These are phyloP conservation scores for Urocyon cinereoargenteus DNA, from an alignment of 2,797 vertebrate genomes.

Conservation along the genomic window DNA sequence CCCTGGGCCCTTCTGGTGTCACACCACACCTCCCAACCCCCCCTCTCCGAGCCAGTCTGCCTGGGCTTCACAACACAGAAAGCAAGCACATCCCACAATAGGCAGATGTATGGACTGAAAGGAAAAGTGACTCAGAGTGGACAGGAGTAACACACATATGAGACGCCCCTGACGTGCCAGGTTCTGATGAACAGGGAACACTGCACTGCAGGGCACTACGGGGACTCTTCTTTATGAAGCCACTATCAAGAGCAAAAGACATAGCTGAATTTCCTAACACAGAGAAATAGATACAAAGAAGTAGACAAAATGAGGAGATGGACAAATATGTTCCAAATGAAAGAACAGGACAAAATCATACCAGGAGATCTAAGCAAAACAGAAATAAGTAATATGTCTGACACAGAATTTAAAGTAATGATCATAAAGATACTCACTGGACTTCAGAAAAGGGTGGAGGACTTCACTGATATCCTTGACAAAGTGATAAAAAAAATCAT, in stretches of 20 bases:
- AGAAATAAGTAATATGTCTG: background rate
- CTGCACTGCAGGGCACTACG: background rate
- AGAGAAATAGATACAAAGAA: background rate
- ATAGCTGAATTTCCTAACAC: background rate
- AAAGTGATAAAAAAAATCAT: no score
- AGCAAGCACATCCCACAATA: background rate
- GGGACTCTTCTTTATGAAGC: no score
- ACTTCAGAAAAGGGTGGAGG: no score
- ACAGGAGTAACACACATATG: background rate
- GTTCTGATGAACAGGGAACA: background rate
- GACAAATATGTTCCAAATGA: background rate
- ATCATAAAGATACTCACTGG: background rate
- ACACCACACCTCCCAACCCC: no score
- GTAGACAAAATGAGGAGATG: background rate
- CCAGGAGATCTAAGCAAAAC: background rate
- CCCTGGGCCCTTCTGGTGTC: background rate
- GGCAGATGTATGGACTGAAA: background rate
- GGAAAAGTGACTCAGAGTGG: background rate
- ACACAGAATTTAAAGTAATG: background rate
- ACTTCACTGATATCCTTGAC: no score
- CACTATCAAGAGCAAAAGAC: no score
- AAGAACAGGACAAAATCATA: background rate
- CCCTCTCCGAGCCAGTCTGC: background rate
- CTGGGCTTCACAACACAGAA: background rate
- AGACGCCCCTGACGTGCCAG: background rate